Base-by-base conservation (phyloP, 2,797 vertebrate species). In the Urosaurus nigricauda region DNA sequence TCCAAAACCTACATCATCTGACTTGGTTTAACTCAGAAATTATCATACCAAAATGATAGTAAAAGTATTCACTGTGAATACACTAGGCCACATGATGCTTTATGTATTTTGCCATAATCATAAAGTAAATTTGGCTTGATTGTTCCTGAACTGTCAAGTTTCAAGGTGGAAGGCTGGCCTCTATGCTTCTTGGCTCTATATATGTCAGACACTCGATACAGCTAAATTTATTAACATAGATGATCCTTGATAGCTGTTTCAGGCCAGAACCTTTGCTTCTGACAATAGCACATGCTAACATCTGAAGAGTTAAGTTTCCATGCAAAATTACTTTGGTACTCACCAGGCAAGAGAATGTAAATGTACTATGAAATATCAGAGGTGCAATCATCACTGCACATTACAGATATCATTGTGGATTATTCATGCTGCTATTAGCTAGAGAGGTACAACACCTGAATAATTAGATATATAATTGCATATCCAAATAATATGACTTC, bases 381-480 rank as follows among this genome's bases (percentile, higher is more conserved):
- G 58, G 71, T 82, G 29, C 63, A 26, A 86, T 86, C 43, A 89
- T 68, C 84, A 82, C 63, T 86, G 84, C 71, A 74, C 84, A 89
- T 89, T 89, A 89, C 84, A 83, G 71, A 51, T 88, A 83, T 83
- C 87, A 88, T 40, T 82, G 78, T 82, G 79, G 84, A 77, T 89
- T 86, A 89, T 89, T 89, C 84, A 89, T 86, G 84, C 84, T 89
- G 84, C 79, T 86, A 89, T 89, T 89, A 89, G 84, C 58, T 82
- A 43, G 88, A 82, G 70, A 86, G 60, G 79, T 89, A 86, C 88
- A 89, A 86, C 79, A 86, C 84, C 88, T 86, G 88, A 82, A 86
- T 89, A 89, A 89, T 89, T 86, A 89, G 84, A 77, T 86, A 89
- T 89, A 82, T 89, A 86, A 89, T 82, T 89, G 79, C 79, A 86